Evolutionary conservation across 1,140 invertebrate genomes (phyloP).

Genomic region (Drosophila eugracilis): DNA sequence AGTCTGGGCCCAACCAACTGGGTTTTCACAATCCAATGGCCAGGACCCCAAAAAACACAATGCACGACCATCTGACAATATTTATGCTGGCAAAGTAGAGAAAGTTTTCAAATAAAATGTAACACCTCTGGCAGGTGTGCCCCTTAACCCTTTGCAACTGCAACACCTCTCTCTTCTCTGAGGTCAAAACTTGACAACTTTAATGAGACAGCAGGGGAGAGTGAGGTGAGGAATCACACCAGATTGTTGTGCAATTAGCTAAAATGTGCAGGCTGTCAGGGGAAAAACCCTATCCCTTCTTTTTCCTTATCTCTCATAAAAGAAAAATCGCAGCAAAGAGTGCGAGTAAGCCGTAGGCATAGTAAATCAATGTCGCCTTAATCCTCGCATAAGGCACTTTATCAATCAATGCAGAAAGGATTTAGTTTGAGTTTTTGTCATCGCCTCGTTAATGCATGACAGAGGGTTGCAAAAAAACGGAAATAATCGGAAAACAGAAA

Average conservation of each 20-base stretch:
- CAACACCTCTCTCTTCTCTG: slow-evolving; percentile 19
- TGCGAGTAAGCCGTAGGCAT: slow-evolving; percentile 62
- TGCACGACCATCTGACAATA: slow-evolving; percentile 59
- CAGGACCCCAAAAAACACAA: slow-evolving; percentile 26
- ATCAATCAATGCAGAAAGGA: slow-evolving; percentile 83
- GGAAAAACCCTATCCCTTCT: neutral
- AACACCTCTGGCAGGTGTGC: slow-evolving; percentile 61
- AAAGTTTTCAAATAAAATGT: slow-evolving; percentile 80
- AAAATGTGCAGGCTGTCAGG: slow-evolving; percentile 7
- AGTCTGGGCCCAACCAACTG: slow-evolving; percentile 42
- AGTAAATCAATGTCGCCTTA: slow-evolving; percentile 81
- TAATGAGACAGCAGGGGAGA: slow-evolving; percentile 36
- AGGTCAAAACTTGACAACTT: slow-evolving; percentile 37
- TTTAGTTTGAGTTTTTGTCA: slow-evolving; percentile 77
- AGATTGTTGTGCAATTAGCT: slow-evolving; percentile 49
- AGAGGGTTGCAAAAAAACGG: slow-evolving; percentile 8
- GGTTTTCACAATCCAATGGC: slow-evolving; percentile 67
- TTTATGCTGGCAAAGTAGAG: slow-evolving; percentile 47
- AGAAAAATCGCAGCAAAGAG: slow-evolving; percentile 9
- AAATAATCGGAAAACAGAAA: neutral
- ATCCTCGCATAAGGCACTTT: slow-evolving; percentile 82
- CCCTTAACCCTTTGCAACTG: slow-evolving; percentile 43
- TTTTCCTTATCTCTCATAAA: neutral
- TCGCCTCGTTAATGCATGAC: slow-evolving; percentile 54
- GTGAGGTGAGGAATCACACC: slow-evolving; percentile 38